phyloP scores from a whole-genome alignment of 2,888 invertebrate species.

The Machimus atricapillus region DNA sequence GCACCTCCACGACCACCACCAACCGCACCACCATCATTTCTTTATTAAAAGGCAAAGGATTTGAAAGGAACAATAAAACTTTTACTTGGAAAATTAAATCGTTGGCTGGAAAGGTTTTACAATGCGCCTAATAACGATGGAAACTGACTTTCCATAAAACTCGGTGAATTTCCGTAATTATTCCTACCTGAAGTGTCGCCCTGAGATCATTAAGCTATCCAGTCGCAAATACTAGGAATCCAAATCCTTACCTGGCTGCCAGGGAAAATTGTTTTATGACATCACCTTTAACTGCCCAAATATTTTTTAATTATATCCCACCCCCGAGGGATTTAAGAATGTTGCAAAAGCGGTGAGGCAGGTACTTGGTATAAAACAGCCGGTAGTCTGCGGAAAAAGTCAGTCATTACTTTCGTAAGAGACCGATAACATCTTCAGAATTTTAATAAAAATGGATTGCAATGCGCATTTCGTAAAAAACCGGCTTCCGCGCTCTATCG shows the following conservation, averaged over 20 bases:
- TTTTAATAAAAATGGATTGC: neutral
- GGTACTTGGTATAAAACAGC: neutral
- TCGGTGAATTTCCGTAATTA: neutral
- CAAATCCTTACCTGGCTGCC: neutral
- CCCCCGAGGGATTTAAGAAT: neutral
- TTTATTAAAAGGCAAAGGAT: neutral
- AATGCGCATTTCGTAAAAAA: neutral
- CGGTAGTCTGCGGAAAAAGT: neutral
- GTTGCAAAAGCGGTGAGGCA: neutral
- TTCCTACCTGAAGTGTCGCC: neutral
- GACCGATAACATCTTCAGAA: neutral
- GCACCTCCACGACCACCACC: neutral
- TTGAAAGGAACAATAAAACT: neutral
- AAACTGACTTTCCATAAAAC: neutral
- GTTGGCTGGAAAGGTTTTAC: neutral
- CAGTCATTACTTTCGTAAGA: neutral
- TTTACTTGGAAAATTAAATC: neutral
- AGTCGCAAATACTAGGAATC: neutral
- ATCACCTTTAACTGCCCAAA: neutral
- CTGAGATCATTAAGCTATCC: neutral
- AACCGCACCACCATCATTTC: neutral
- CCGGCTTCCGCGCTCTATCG: neutral
- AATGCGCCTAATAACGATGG: neutral
- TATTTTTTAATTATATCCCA: neutral
- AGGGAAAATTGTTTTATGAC: neutral